These are phyloP conservation scores for Eulimnadia texana DNA, from an alignment of 1,140 invertebrate species.

Conservation along the genomic window DNA sequence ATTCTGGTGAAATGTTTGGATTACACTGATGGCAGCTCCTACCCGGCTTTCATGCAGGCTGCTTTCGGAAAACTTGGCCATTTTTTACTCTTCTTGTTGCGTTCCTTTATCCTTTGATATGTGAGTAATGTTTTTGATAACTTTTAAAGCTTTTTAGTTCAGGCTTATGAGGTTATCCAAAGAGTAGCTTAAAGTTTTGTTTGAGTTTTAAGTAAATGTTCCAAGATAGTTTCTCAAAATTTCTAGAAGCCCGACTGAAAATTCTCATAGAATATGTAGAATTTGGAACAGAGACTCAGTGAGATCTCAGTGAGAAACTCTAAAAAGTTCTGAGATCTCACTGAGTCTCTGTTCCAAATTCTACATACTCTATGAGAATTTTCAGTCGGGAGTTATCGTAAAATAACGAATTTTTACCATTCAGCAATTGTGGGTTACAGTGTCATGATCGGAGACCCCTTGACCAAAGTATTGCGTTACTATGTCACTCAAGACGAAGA, in stretches of 20 bases:
- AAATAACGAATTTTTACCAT: no score
- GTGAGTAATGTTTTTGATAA: no score
- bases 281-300: no score
- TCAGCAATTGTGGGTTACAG: slow-evolving; percentile 86
- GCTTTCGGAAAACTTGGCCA: slow-evolving; percentile 67
- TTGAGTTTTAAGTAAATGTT: not conserved
- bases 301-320: no score
- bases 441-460: slow-evolving; percentile 74
- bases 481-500: slow-evolving; percentile 37
- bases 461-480: slow-evolving; percentile 64
- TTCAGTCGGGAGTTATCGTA: no score
- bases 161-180: not conserved
- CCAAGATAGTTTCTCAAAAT: not conserved
- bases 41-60: slow-evolving; percentile 68
- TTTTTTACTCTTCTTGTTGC: slow-evolving; percentile 56
- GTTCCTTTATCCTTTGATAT: slow-evolving; percentile 74
- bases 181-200: slow-evolving; percentile 6
- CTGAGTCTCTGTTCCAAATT: no score
- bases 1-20: slow-evolving; percentile 65
- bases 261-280: no score
- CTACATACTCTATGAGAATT: no score
- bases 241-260: slow-evolving; percentile 16
- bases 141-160: slow-evolving; percentile 18
- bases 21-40: slow-evolving; percentile 63
- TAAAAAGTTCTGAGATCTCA: no score